These are phyloP conservation scores for Pseudomyrmex sp. DNA, from an alignment of 1,140 invertebrate species.

Conservation along the genomic window DNA sequence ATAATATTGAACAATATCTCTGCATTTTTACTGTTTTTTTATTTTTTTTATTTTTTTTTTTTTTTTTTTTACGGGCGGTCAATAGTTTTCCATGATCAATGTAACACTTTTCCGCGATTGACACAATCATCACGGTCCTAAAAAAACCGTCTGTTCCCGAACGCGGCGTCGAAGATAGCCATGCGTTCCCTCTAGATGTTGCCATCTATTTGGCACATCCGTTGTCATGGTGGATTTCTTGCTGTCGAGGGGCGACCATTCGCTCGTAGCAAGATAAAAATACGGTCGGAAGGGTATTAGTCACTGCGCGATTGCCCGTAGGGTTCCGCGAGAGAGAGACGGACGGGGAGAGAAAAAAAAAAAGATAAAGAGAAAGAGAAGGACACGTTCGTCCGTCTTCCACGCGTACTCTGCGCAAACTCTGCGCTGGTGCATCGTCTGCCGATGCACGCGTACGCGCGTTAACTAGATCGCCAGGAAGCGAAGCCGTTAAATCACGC, in stretches of 20 bases:
- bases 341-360: conserved; percentile 24
- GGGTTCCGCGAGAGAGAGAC: conserved; percentile 25
- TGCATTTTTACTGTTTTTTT: neutral
- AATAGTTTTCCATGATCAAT: neutral
- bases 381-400: conserved; percentile 49
- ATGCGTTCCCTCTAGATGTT: conserved; percentile 63
- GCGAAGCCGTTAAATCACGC: conserved; percentile 78
- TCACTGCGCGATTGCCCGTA: conserved; percentile 72
- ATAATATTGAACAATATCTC: neutral
- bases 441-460: conserved; percentile 53
- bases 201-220: conserved; percentile 79
- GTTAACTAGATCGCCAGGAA: conserved; percentile 82
- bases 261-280: conserved; percentile 79
- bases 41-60: neutral
- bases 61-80: neutral
- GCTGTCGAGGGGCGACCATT: conserved; percentile 74
- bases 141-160: conserved; percentile 65
- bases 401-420: conserved; percentile 57
- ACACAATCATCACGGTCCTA: conserved; percentile 5
- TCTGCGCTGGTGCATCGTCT: conserved; percentile 27
- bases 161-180: conserved; percentile 50
- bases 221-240: conserved; percentile 71
- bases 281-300: conserved; percentile 78
- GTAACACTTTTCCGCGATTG: conserved; percentile 14
- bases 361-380: conserved; percentile 21